phyloP scores from a whole-genome alignment of 2,113 vertebrate genomes.

The Eubucco bourcierii region DNA sequence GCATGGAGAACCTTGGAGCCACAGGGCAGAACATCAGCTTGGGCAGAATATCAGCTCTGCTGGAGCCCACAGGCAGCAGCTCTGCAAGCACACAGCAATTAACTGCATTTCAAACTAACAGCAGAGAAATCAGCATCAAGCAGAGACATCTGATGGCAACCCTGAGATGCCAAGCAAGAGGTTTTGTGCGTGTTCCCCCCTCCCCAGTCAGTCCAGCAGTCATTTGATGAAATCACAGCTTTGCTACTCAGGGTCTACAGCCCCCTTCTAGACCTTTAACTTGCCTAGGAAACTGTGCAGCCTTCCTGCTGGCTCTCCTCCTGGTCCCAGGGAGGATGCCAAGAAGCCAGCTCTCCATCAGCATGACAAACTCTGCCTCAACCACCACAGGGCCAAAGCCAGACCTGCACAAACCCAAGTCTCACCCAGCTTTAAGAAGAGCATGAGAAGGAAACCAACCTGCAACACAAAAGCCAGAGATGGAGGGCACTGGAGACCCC shows the following conservation, averaged over 20 bases:
- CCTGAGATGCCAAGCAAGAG: not conserved
- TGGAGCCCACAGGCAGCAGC: not conserved
- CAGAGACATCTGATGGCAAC: not conserved
- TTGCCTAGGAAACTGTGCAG: not conserved
- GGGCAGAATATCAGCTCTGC: not conserved
- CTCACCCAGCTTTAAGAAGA: not conserved
- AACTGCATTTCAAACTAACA: not conserved
- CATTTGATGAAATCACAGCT: not conserved
- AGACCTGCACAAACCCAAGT: not conserved
- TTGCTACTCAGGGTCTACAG: not conserved
- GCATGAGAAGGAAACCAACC: not conserved
- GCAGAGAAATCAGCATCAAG: not conserved
- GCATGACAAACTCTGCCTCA: rapidly evolving
- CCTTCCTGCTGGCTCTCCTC: not conserved
- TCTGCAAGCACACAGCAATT: not conserved
- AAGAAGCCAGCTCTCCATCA: not conserved
- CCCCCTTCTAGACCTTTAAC: not conserved
- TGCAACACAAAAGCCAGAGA: not conserved
- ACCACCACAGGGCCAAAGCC: not conserved
- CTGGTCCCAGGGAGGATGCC: not conserved
- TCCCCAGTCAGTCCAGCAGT: not conserved
- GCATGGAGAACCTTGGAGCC: not conserved
- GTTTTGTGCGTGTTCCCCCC: not conserved
- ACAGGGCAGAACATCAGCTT: not conserved
- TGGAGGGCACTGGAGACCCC: not conserved